phyloP scores from a whole-genome alignment of 2,888 invertebrate species.

The Galerucella nymphaeae region DNA sequence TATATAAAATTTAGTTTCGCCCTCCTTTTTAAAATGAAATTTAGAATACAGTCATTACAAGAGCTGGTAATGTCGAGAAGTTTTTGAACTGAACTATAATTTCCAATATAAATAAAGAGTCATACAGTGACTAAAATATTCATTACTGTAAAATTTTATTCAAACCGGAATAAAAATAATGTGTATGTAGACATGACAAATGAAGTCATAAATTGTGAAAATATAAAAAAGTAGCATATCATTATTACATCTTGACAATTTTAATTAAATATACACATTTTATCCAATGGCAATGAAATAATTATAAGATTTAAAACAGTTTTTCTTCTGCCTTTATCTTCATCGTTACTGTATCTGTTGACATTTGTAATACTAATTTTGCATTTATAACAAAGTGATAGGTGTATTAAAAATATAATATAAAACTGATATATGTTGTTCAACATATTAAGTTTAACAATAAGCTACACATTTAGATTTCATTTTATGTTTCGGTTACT shows the following conservation, averaged over 20 bases:
- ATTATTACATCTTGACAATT: not conserved
- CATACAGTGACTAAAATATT: no score
- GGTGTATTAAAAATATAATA: not conserved
- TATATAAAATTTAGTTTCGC: conserved; percentile 20
- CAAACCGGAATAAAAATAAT: no score
- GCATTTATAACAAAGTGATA: not conserved
- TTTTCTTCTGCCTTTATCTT: conserved; percentile 3
- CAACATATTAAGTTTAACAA: no score
- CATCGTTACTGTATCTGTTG: not conserved
- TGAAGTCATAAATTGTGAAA: not conserved
- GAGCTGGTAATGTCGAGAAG: no score
- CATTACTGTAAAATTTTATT: no score
- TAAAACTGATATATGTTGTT: not conserved
- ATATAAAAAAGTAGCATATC: not conserved
- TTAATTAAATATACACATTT: not conserved
- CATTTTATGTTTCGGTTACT: not conserved
- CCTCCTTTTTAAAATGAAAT: not conserved
- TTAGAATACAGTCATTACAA: not conserved
- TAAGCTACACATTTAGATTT: not conserved
- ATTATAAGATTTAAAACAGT: not conserved
- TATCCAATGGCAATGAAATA: not conserved
- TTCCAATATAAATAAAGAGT: no score
- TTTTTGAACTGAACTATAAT: no score
- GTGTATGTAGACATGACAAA: no score
- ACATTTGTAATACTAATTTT: not conserved